Conservation (phyloP, 2,113 vertebrate genomes). For the Dendrocopos noguchii region DNA sequence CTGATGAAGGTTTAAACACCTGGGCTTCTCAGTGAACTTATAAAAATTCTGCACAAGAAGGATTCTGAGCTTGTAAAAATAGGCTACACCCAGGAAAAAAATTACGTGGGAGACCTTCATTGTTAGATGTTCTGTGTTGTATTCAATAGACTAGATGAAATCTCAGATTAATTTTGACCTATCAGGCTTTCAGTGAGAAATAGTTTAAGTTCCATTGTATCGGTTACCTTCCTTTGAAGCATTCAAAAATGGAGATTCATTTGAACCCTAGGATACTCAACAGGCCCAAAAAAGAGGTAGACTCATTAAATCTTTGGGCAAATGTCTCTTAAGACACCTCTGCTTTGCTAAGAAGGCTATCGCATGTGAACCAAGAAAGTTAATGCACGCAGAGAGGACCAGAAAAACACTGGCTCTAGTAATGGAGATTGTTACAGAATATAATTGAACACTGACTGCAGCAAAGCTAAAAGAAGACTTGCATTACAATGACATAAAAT, state of each 20-base stretch:
- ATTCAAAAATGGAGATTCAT: slow-evolving; percentile 9
- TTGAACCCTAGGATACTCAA: slow-evolving; percentile 6
- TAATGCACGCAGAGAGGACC: slow-evolving; percentile 48
- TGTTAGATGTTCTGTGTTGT: neutral
- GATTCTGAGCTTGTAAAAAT: slow-evolving; percentile 11
- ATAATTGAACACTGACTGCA: slow-evolving; percentile 68
- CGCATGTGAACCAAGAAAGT: neutral
- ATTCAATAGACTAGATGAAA: neutral
- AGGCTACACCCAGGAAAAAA: neutral
- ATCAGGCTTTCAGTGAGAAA: neutral
- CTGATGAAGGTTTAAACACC: neutral
- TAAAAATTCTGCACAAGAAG: neutral
- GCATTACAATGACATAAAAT: slow-evolving; percentile 70
- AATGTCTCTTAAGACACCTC: slow-evolving; percentile 1
- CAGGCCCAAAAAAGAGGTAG: neutral
- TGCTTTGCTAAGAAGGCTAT: slow-evolving; percentile 20
- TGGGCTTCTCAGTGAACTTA: neutral
- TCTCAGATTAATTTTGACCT: slow-evolving; percentile 39
- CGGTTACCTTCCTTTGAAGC: neutral
- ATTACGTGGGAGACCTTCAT: neutral
- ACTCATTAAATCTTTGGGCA: slow-evolving; percentile 5
- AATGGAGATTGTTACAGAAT: slow-evolving; percentile 59
- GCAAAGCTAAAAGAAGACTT: slow-evolving; percentile 71
- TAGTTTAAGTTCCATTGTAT: slow-evolving; percentile 20
- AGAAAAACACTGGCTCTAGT: slow-evolving; percentile 45